Conservation (phyloP, 2,888 invertebrate genomes). For the Drosophila monieri region DNA sequence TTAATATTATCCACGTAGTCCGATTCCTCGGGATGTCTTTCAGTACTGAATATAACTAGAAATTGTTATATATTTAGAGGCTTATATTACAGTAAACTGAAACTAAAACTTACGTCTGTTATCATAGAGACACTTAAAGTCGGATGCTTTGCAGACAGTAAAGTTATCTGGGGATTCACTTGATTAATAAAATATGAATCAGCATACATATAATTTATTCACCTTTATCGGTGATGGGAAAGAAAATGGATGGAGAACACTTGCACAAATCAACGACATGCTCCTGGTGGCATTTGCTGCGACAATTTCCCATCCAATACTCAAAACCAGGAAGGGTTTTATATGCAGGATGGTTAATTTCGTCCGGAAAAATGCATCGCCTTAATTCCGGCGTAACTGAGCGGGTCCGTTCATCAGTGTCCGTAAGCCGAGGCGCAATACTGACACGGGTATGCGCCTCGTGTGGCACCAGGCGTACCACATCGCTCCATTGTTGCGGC, state of each 20-base stretch:
- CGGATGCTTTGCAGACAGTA: slow-evolving; percentile 71
- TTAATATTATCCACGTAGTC: slow-evolving; percentile 66
- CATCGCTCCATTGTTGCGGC: slow-evolving; percentile 73
- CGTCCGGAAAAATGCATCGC: slow-evolving; percentile 78
- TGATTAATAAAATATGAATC: neutral
- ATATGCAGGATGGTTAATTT: slow-evolving; percentile 59
- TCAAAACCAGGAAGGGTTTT: slow-evolving; percentile 77
- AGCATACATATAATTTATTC: neutral
- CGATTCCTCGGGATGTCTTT: slow-evolving; percentile 62
- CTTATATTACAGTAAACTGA: no score
- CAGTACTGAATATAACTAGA: slow-evolving; percentile 62
- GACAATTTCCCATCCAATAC: slow-evolving; percentile 81
- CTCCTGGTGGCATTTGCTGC: slow-evolving; percentile 81
- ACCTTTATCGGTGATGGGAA: slow-evolving; percentile 72
- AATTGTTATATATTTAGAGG: no score
- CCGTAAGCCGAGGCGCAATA: slow-evolving; percentile 70
- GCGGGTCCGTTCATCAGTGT: slow-evolving; percentile 61
- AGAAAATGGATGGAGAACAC: slow-evolving; percentile 78
- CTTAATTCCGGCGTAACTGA: slow-evolving; percentile 60
- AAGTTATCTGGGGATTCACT: slow-evolving; percentile 64
- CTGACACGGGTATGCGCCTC: slow-evolving; percentile 66
- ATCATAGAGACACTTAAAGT: slow-evolving; percentile 77
- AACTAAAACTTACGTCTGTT: slow-evolving; percentile 67
- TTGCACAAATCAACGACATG: slow-evolving; percentile 74
- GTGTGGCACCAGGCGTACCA: slow-evolving; percentile 54